Base-by-base conservation (phyloP, 2,888 invertebrate species). In the Spilarctia lutea region DNA sequence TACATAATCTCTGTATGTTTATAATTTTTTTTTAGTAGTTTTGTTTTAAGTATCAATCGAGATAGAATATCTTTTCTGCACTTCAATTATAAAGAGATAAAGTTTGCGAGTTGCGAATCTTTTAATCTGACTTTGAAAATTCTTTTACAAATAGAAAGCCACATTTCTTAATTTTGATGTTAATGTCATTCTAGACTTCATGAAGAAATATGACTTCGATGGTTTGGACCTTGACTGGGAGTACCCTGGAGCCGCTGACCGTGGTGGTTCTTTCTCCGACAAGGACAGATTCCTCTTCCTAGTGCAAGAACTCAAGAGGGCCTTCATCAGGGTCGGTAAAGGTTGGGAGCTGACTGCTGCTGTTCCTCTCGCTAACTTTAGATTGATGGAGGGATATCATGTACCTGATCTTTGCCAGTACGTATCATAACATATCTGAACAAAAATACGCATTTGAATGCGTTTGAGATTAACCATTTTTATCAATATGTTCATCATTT, bases 151-250 rank as follows among this genome's bases (percentile, higher is more conserved):
- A 39, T 11, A 39, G 39, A 39, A 39, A 39, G 39, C 39, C 11
- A 24, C 24, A 52, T 65, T 30, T 33, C 33, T 65, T 65, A 65
- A 33, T 33, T n/a, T 0, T 33, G 13, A 60, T 27, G 4, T 63
- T 4, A 13, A 0, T 39, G 24, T 20, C 56, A 24, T 3, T 24
- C 30, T 89, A 97, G 97, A 96, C 81, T 98, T 98, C 89, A 96
- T 98, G 96, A 95, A 97, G 72, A 96, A 97, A 86, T 98, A 98
- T 88, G 94, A 96, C 39, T 98, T 98, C 83, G 98, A 98, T 87
- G 98, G 98, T 0, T 97, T 98, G 86, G 98, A 98, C 89, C 95
- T 98, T 85, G 98, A 98, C 89, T 98, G 98, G 98, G 98, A 98
- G 91, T 98, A 98, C 89, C 98, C 98, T 2, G 98, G 98, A 0